phyloP scores from a whole-genome alignment of 2,888 invertebrate species.

The Eupithecia tripunctaria region DNA sequence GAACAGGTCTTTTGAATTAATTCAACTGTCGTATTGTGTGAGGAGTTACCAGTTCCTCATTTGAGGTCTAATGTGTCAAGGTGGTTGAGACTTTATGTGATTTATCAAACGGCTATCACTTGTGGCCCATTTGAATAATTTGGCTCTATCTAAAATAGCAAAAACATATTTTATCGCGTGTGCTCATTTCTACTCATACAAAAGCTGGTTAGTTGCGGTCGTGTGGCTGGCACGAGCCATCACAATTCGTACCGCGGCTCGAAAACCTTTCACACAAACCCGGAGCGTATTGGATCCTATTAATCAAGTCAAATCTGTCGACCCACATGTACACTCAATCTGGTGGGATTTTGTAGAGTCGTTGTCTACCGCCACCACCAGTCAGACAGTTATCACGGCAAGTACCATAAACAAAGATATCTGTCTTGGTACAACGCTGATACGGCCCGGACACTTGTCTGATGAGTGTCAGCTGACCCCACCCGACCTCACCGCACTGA shows the following conservation, averaged over 20 bases:
- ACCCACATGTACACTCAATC: neutral
- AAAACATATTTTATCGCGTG: neutral
- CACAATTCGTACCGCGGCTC: constrained; percentile 17
- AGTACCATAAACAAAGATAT: neutral
- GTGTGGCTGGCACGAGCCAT: constrained; percentile 70
- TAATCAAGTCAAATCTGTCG: neutral
- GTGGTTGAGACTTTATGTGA: constrained; percentile 14
- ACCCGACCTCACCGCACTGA: constrained; percentile 71
- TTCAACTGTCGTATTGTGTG: constrained; percentile 44
- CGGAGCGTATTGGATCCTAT: constrained; percentile 15
- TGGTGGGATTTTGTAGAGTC: neutral
- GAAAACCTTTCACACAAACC: constrained; percentile 18
- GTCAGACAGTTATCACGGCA: neutral
- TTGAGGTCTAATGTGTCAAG: constrained; percentile 30
- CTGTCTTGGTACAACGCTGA: neutral
- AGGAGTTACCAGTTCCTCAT: constrained; percentile 35
- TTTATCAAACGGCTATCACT: constrained; percentile 23
- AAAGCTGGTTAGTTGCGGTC: constrained; percentile 46
- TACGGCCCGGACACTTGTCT: constrained; percentile 17
- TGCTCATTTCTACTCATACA: neutral
- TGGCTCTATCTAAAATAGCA: neutral
- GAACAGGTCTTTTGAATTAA: constrained; percentile 50
- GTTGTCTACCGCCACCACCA: neutral
- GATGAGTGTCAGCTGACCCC: constrained; percentile 23
- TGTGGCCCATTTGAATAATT: neutral